Percentiles rank a stretch among this genome's conserved stretches.
Evolutionary conservation across 1,140 invertebrate genomes (phyloP).

Genomic region (Zeugodacus cucurbitae): DNA sequence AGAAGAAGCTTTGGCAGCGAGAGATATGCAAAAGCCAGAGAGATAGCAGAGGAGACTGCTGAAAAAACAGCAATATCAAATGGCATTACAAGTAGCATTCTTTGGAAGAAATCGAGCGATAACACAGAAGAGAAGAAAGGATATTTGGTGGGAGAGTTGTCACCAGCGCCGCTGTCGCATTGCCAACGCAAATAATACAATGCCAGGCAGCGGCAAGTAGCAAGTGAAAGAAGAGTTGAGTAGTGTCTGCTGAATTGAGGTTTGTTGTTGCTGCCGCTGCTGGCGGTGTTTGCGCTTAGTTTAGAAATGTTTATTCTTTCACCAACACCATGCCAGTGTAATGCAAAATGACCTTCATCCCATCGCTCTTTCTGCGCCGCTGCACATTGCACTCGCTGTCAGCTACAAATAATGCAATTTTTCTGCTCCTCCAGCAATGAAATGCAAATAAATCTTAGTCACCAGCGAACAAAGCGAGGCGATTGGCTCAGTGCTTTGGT

Average conservation of each 20-base stretch:
- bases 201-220: background rate
- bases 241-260: background rate
- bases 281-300: background rate
- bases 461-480: background rate
- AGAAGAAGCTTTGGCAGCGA: background rate
- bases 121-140: background rate
- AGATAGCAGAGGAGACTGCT: background rate
- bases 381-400: background rate
- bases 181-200: background rate
- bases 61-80: slow-evolving; percentile 15
- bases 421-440: background rate
- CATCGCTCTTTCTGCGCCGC: background rate
- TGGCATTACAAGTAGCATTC: background rate
- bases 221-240: background rate
- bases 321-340: background rate
- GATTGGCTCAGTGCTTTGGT: background rate
- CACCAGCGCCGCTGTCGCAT: background rate
- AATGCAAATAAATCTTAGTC: slow-evolving; percentile 24
- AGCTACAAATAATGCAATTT: slow-evolving; percentile 19
- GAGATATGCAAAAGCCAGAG: background rate
- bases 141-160: background rate
- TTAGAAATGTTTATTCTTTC: background rate
- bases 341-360: background rate
- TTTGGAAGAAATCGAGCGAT: background rate
- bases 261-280: background rate